These are phyloP conservation scores for Eupithecia vulgata DNA, from an alignment of 2,888 invertebrate species.

Conservation along the genomic window DNA sequence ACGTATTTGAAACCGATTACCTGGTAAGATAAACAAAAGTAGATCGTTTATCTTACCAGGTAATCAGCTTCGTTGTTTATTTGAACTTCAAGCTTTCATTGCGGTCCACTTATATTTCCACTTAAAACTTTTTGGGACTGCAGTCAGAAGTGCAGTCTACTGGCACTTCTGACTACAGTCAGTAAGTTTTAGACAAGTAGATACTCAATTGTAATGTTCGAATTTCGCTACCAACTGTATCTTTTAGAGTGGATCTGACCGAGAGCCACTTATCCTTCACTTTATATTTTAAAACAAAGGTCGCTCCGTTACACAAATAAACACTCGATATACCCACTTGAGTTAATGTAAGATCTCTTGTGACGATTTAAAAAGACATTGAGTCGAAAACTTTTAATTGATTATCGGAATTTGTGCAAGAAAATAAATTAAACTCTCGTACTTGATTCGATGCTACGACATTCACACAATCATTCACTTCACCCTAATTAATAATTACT, in stretches of 20 bases:
- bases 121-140: no score
- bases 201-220: not conserved
- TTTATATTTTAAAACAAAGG: slow-evolving; percentile 32
- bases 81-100: slow-evolving; percentile 37
- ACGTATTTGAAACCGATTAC: not conserved
- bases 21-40: no score
- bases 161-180: no score
- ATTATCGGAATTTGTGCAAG: no score
- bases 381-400: no score
- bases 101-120: slow-evolving; percentile 35
- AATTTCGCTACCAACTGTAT: slow-evolving; percentile 3
- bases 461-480: no score
- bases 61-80: slow-evolving; percentile 18
- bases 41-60: slow-evolving; percentile 26
- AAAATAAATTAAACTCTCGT: no score
- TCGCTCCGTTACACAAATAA: slow-evolving; percentile 14
- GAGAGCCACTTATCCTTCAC: not conserved
- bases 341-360: not conserved
- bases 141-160: no score
- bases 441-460: no score
- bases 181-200: not conserved
- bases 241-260: slow-evolving; percentile 24
- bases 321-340: not conserved
- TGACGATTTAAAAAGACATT: not conserved
- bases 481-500: no score